Evolutionary conservation across 1,140 invertebrate species (phyloP), one percentile per base, ranked within the genome.

Genomic region (Cyphomyrmex costatus): DNA sequence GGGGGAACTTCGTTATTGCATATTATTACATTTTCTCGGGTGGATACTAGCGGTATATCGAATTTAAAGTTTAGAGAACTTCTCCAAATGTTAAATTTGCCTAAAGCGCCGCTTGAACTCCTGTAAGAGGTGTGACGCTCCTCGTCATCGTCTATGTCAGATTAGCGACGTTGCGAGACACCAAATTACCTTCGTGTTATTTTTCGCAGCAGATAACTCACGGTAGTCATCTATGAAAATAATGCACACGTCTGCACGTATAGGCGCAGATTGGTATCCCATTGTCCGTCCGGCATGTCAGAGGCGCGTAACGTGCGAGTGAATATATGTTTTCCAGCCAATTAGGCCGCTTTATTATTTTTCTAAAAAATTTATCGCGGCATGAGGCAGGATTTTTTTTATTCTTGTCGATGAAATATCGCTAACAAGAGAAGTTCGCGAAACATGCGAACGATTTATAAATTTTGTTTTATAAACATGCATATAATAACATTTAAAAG

Each of bases 101-200:
- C 79, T 83, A 83, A 83, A 74, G 79, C 70, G n/a, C 36, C 36
- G 68, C 68, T 83, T 83, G 33, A 83, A 83, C 79, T 83, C n/a
- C n/a, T 30, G 51, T n/a, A 51, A 42, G 36, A 61, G 66, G 49
- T 46, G 27, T 19, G 46, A 56, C 79, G 24, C 60, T 56, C 16
- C 53, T 42, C 49, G 33, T 85, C 27, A 66, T 71, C 53, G 60
- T 73, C 61, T n/a, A 78, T 58, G 66, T 87, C 30, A 73, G 61
- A 76, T 86, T 65, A 85, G n/a, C 86, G n/a, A 74, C 68, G 77
- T 53, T 33, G 82, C 58, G 88, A 87, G 86, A 87, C 86, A 80
- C 86, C 83, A 82, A 91, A 89, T 92, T 89, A 88, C 61, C 74
- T 56, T 71, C 79, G 79, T 70, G 66, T 88, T 88, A 87, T 88